A percentile compares a stretch with the other conserved stretches of the same genome.
phyloP scores from a whole-genome alignment of 2,113 vertebrate species.

The Callipepla squamata region DNA sequence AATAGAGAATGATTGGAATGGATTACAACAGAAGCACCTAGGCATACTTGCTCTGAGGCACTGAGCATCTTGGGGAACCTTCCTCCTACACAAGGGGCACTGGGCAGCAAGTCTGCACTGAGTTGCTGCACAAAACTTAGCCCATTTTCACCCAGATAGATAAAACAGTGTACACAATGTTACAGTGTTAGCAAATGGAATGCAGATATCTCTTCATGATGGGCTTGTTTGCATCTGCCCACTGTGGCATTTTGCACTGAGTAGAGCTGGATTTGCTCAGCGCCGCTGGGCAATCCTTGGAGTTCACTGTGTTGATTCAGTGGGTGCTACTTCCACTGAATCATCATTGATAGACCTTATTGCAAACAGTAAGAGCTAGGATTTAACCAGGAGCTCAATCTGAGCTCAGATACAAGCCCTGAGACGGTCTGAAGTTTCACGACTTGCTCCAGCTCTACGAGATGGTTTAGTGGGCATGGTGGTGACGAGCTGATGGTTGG shows the following conservation, averaged over 20 bases:
- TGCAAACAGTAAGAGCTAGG: slow-evolving; percentile 12
- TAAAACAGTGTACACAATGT: neutral
- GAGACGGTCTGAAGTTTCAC: neutral
- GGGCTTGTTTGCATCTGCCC: neutral
- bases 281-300: neutral
- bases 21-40: neutral
- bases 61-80: neutral
- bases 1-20: neutral
- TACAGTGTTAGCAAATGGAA: neutral
- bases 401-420: neutral
- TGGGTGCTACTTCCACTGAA: slow-evolving; percentile 38
- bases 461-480: too few species aligned
- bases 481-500: too few species aligned
- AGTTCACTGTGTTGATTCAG: neutral
- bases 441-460: neutral
- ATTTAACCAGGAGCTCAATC: neutral
- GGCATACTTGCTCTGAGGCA: neutral
- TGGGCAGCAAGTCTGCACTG: neutral
- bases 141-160: neutral
- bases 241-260: neutral
- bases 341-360: neutral
- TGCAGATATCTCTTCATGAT: neutral
- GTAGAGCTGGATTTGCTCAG: neutral
- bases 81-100: neutral
- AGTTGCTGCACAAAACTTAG: neutral